phyloP scores from a whole-genome alignment of 2,797 vertebrate species.

The Echiichthys vipera region DNA sequence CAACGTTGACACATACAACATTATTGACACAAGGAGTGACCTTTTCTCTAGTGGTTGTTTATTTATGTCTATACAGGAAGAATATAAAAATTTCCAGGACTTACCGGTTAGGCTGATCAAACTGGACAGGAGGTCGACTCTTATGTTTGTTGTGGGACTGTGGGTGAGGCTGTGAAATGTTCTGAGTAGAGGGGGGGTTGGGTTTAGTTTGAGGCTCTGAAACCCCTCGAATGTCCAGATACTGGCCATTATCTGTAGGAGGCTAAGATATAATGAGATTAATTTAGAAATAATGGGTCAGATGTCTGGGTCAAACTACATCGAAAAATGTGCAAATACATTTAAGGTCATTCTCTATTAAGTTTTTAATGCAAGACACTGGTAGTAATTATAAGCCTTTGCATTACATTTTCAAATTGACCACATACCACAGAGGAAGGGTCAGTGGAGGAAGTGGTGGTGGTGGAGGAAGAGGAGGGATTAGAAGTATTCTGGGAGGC shows the following conservation, averaged over 20 bases:
- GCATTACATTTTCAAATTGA: background rate
- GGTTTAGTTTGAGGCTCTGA: slow-evolving; percentile 71
- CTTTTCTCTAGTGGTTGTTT: background rate
- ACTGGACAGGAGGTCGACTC: slow-evolving; percentile 86
- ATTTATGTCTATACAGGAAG: background rate
- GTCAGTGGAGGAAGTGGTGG: slow-evolving; percentile 49
- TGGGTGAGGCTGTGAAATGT: slow-evolving; percentile 79
- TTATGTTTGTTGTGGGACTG: slow-evolving; percentile 85
- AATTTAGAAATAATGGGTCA: background rate
- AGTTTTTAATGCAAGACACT: background rate
- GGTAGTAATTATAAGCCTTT: background rate
- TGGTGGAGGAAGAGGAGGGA: slow-evolving; percentile 71
- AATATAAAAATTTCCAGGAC: slow-evolving; percentile 31
- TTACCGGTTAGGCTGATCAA: slow-evolving; percentile 96
- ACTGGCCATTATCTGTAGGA: slow-evolving; percentile 89
- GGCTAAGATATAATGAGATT: slow-evolving; percentile 50
- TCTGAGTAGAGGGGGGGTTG: slow-evolving; percentile 71
- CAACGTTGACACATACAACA: background rate
- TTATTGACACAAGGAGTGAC: too few species aligned
- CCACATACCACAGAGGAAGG: slow-evolving; percentile 65
- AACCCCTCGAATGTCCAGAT: slow-evolving; percentile 87
- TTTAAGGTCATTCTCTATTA: background rate
- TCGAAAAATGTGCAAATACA: background rate
- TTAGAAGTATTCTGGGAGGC: slow-evolving; percentile 75
- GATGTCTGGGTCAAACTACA: background rate